A percentile compares a stretch with the other conserved stretches of the same genome.
These are phyloP conservation scores for Odocoileus virginianus DNA, from an alignment of 2,113 vertebrate species.

Conservation along the genomic window DNA sequence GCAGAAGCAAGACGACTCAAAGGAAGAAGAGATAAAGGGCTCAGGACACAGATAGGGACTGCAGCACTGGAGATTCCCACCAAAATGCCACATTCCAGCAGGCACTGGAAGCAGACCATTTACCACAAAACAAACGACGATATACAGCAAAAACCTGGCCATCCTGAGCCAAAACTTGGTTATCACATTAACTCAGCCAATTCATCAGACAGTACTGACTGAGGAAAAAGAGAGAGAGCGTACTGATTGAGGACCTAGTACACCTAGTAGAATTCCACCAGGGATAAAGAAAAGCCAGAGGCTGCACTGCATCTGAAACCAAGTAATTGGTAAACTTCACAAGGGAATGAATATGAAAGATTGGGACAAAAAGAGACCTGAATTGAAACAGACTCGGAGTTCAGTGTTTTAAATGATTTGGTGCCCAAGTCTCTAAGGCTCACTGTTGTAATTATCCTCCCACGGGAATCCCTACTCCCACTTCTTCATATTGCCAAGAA, in stretches of 20 bases:
- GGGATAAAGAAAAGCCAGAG: not conserved
- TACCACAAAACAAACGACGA: not conserved
- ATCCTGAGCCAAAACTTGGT: not conserved
- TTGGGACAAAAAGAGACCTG: fast-evolving
- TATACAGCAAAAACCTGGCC: not conserved
- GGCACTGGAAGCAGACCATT: not conserved
- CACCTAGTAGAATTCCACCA: not conserved
- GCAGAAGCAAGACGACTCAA: slow-evolving; percentile 15
- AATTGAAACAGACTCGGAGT: not conserved
- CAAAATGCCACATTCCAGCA: not conserved
- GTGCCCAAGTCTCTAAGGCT: not conserved
- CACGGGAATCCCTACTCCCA: not conserved
- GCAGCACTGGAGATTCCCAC: not conserved
- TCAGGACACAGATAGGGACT: not conserved
- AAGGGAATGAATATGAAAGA: not conserved
- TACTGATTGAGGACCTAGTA: not conserved
- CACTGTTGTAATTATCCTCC: not conserved
- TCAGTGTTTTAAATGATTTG: not conserved
- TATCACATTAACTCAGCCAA: not conserved
- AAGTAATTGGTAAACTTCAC: not conserved
- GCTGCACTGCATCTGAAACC: not conserved
- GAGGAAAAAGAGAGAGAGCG: not conserved
- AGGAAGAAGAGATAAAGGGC: slow-evolving; percentile 6
- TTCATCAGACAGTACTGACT: not conserved
- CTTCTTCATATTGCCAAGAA: not conserved